A percentile compares a stretch with the other conserved stretches of the same genome.
Conservation (phyloP, 2,888 invertebrate species). For the Heliconius erato region DNA sequence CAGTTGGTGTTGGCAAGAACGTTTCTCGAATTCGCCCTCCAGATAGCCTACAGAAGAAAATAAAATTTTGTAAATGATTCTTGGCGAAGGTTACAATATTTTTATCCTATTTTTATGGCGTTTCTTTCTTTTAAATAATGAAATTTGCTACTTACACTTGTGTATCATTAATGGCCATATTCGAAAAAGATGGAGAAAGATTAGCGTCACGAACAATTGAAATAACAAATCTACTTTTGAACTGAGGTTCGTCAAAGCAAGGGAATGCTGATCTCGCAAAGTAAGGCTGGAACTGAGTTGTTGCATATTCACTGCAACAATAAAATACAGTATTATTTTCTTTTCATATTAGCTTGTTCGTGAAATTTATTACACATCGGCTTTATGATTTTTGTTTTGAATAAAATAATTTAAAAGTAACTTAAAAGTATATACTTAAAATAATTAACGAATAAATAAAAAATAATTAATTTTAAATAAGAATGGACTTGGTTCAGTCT, state of each 20-base stretch:
- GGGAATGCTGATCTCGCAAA: conserved; percentile 94
- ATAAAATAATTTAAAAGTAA: background rate
- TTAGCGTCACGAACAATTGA: conserved; percentile 86
- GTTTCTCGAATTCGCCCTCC: conserved; percentile 67
- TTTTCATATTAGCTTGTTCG: too few relatives aligned
- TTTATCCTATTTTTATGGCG: background rate
- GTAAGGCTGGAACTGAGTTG: conserved; percentile 92
- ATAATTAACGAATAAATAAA: too few relatives aligned
- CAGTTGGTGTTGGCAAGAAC: conserved; percentile 87
- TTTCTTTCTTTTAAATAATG: conserved; percentile 20
- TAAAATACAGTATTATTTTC: background rate
- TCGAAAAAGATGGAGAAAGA: conserved; percentile 86
- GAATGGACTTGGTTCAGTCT: too few relatives aligned
- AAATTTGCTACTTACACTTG: conserved; percentile 61
- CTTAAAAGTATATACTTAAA: too few relatives aligned
- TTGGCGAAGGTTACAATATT: background rate
- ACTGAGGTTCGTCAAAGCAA: conserved; percentile 94
- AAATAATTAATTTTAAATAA: too few relatives aligned
- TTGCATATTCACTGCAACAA: conserved; percentile 75
- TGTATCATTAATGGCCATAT: conserved; percentile 86
- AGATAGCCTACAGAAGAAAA: conserved; percentile 52
- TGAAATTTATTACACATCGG: background rate
- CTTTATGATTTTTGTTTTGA: background rate
- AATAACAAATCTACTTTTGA: conserved; percentile 91
- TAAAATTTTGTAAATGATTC: background rate